Conservation (phyloP, 2,797 vertebrate species). For the Ficedula albicollis region DNA sequence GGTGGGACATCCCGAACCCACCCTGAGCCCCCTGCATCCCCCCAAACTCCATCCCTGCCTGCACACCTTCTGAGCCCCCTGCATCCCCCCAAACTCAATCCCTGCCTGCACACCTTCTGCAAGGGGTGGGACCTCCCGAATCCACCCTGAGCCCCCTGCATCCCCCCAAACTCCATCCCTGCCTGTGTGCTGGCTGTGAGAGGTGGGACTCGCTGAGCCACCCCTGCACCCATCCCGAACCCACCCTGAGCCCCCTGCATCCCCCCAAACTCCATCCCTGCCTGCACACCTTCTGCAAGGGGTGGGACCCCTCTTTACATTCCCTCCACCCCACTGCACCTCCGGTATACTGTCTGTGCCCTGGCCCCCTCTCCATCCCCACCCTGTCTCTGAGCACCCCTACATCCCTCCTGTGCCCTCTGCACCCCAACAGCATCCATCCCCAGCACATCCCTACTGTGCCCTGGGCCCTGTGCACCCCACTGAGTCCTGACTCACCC, state of each 20-base stretch:
- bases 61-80: neutral
- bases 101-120: conserved; percentile 93
- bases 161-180: neutral
- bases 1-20: conserved; percentile 62
- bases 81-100: conserved; percentile 46
- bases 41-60: neutral
- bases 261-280: too few species aligned
- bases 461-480: neutral
- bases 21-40: neutral
- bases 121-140: conserved; percentile 79
- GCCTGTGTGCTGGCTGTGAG: conserved; percentile 3
- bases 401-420: fast-evolving
- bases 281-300: neutral
- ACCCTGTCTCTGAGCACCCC: neutral
- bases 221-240: neutral
- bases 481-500: neutral
- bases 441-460: too few species aligned
- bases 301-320: neutral
- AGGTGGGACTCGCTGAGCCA: neutral
- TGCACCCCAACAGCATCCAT: neutral
- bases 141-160: neutral
- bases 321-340: neutral
- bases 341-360: neutral
- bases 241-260: too few species aligned
- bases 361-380: too few species aligned